Evolutionary conservation across 2,888 invertebrate species (phyloP).

Genomic region (Troglohyphantes excavatus): DNA sequence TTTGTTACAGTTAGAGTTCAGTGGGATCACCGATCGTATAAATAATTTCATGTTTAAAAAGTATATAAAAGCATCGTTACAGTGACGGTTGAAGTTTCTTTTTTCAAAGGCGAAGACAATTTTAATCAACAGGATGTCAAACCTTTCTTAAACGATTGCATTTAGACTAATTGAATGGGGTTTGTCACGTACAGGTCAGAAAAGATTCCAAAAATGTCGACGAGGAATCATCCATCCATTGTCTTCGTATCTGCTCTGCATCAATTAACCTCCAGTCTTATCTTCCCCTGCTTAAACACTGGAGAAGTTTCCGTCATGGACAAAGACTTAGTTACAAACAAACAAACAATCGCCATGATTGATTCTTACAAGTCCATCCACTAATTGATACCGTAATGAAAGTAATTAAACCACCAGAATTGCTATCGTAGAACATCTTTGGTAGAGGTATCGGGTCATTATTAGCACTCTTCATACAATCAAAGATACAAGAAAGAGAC

Average conservation of each 20-base stretch:
- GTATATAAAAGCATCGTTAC: no score
- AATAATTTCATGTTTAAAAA: no score
- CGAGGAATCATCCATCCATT: neutral
- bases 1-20: no score
- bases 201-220: no score
- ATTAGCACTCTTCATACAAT: neutral
- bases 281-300: neutral
- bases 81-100: no score
- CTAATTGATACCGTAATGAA: constrained; percentile 35
- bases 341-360: constrained; percentile 11
- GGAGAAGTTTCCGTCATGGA: neutral
- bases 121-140: no score
- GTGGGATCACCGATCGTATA: no score
- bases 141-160: no score
- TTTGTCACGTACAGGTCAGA: no score
- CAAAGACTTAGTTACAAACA: neutral
- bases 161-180: no score
- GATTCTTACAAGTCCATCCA: neutral
- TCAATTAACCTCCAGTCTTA: neutral
- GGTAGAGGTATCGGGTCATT: neutral
- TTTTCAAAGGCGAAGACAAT: no score
- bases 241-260: neutral
- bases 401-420: constrained; percentile 16
- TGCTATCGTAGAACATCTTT: neutral
- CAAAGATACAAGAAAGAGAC: constrained; percentile 2